Evolutionary conservation across 1,140 invertebrate genomes (phyloP), one percentile per base, ranked within the genome.

Genomic region (Nebria ingens): DNA sequence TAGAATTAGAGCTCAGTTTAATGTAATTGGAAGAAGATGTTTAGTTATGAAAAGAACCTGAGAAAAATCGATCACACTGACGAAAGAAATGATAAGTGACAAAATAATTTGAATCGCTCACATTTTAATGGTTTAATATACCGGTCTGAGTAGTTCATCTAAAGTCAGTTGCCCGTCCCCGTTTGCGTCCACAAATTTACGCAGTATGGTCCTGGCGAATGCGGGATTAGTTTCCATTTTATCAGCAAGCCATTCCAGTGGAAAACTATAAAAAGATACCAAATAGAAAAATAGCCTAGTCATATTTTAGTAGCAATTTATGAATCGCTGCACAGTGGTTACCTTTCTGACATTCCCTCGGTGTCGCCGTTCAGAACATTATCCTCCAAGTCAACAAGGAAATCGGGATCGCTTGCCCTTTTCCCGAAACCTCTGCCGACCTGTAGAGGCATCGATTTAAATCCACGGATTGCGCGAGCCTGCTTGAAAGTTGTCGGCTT

Each of bases 101-200:
- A n/a, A n/a, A n/a, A n/a, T n/a, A n/a, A n/a, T n/a, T n/a, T n/a
- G n/a, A n/a, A n/a, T n/a, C n/a, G n/a, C n/a, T 29, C 25, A 6
- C 4, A 6, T 29, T 29, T 13, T 29, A 29, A 29, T 17, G 6
- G 15, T 45, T 45, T 45, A 45, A 17, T 45, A 45, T 45, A 17
- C 6, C 3, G 40, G 40, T 17, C 40, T 45, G 6, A 45, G 40
- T 9, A 45, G 40, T 45, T 45, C 40, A 45, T 45, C 40, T 17
- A 45, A 17, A 17, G 40, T 45, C 3, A 45, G 40, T 45, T 45
- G 40, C 9, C 40, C 40, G 15, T 45, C 78, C 64, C 77, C 76
- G 64, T 81, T 77, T 19, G 72, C 64, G 55, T 80, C 78, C 52
- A 81, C 70, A 57, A 79, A 79, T 59, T 77, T 78, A 63, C 73